Conservation (phyloP, 2,888 invertebrate species). For the Automeris io region DNA sequence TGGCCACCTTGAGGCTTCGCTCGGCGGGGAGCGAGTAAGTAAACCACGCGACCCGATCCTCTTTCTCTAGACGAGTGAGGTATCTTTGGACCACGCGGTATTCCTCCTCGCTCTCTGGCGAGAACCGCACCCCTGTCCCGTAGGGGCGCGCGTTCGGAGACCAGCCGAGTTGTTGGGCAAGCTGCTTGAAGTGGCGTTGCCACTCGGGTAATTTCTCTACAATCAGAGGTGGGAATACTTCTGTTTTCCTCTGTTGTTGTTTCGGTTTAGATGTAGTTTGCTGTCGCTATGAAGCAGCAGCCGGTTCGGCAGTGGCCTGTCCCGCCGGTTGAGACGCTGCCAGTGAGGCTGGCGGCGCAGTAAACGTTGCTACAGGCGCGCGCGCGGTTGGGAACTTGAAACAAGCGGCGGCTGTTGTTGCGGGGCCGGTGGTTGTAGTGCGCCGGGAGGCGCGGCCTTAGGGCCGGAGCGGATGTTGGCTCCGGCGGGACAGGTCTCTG, state of each 20-base stretch:
- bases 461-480: too few relatives aligned
- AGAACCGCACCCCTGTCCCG: conserved; percentile 3
- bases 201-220: conserved; percentile 4
- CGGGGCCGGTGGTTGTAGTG: conserved; percentile 10
- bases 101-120: neutral
- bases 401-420: too few relatives aligned
- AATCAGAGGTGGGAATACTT: conserved; percentile 3
- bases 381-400: too few relatives aligned
- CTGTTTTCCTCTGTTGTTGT: too few relatives aligned
- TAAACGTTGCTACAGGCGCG: too few relatives aligned
- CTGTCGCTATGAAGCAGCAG: too few relatives aligned
- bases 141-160: conserved; percentile 8
- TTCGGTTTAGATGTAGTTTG: too few relatives aligned
- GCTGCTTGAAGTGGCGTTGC: neutral
- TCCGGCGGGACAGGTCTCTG: too few relatives aligned
- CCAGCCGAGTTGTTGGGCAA: neutral
- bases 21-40: conserved; percentile 11
- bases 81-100: conserved; percentile 10
- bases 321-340: too few relatives aligned
- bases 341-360: too few relatives aligned
- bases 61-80: conserved; percentile 5
- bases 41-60: conserved; percentile 11
- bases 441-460: too few relatives aligned
- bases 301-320: too few relatives aligned
- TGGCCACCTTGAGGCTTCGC: conserved; percentile 10